Evolutionary conservation across 92 coral and sea anemone genomes (phyloP).

Genomic region (Epizoanthus illoricatus): DNA sequence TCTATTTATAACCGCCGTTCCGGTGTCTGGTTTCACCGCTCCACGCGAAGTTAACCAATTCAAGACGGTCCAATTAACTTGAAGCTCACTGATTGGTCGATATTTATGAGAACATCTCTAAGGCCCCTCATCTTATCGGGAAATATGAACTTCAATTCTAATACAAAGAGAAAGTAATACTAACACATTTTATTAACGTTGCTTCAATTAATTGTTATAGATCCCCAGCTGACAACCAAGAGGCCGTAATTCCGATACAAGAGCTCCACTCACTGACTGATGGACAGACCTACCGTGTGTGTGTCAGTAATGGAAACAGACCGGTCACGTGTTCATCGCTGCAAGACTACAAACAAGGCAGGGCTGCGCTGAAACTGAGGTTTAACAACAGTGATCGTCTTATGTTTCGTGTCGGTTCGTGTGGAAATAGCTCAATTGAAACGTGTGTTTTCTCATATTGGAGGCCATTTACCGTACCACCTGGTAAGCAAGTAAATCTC

Average conservation of each 20-base stretch:
- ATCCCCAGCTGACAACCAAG: not conserved
- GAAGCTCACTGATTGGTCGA: no score
- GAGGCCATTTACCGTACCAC: conserved; percentile 10
- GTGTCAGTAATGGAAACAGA: conserved; percentile 15
- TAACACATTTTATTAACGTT: no score
- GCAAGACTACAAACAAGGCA: not conserved
- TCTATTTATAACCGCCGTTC: no score
- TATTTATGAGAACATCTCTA: no score
- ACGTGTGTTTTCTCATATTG: conserved; percentile 5
- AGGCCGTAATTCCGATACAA: not conserved
- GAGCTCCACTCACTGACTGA: not conserved
- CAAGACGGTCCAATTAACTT: no score
- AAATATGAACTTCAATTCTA: no score
- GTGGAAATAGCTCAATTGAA: not conserved
- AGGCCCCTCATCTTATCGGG: no score
- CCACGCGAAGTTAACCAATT: no score
- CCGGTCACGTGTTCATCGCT: conserved; percentile 10
- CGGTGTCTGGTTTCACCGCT: no score
- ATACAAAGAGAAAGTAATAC: no score
- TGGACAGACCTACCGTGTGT: not conserved
- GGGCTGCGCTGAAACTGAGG: not conserved
- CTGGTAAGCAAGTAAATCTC: not conserved
- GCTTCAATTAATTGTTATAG: not conserved
- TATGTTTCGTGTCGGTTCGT: conserved; percentile 12
- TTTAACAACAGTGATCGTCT: not conserved